Evolutionary conservation across 2,113 vertebrate species (phyloP), one percentile per base, ranked within the genome.

Genomic region (Nibea albiflora): DNA sequence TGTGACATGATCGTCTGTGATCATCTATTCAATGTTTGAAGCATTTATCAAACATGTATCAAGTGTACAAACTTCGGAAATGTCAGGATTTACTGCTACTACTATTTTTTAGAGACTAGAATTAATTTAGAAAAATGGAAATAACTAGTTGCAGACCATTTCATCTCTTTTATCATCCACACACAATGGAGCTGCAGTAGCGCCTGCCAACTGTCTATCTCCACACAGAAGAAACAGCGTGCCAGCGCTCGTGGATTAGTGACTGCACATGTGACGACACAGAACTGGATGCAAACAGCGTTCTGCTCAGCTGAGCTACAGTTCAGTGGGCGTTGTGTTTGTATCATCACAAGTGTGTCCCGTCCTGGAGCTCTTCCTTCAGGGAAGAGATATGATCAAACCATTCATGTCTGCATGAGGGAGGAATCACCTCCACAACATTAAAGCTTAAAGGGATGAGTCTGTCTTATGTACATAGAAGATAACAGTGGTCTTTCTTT

Each of bases 361-460:
- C 12, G 31, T 66, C 73, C 68, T 65, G 57, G 60, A 20, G 14
- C 64, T 31, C 54, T 52, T 63, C 56, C 77, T 69, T 65, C 54
- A 72, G 72, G 80, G 35, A 68, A 19, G 63, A 60, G 76, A 66
- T 66, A 39, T 58, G 76, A 81, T 80, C 83, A 62, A 57, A 63
- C 44, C 66, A 77, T 52, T 79, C 39, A 69, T 76, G 57, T 73
- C 52, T 83, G 24, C 52, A 50, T 24, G 56, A 80, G 46, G 50
- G 46, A 47, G 3, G 63, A 19, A 70, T 57, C 65, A 5, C 60
- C 16, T 62, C 35, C 53, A 72, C 69, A 26, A 72, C 57, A n/a
- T 62, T 31, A 7, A 46, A 47, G 56, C 52, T 56, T 50, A 24
- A 8, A 20, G 53, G 57, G 50, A 65, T 44, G 42, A 9, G 11